Conservation (phyloP, 1,140 invertebrate genomes). For the Calosoma granatense region DNA sequence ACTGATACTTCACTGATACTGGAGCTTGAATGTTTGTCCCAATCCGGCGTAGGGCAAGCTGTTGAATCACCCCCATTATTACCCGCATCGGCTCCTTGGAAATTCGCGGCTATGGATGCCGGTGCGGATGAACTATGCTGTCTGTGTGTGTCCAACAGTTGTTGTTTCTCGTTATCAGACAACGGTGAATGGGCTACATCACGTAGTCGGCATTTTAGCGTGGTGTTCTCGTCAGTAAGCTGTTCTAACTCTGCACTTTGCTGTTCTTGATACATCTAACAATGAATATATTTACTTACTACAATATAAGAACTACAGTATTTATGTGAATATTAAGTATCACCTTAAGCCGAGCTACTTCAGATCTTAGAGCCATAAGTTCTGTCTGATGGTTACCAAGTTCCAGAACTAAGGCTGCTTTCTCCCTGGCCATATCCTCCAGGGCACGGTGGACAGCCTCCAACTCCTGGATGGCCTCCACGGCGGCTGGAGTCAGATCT, state of each 20-base stretch:
- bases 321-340: constrained; percentile 9
- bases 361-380: constrained; percentile 36
- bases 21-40: constrained; percentile 78
- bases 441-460: constrained; percentile 37
- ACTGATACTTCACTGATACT: constrained; percentile 83
- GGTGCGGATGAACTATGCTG: constrained; percentile 52
- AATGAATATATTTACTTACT: constrained; percentile 13
- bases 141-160: constrained; percentile 56
- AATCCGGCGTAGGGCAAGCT: constrained; percentile 61
- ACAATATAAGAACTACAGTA: constrained; percentile 27
- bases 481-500: constrained; percentile 29
- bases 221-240: constrained; percentile 62
- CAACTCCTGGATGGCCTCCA: constrained; percentile 38
- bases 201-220: constrained; percentile 56
- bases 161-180: constrained; percentile 72
- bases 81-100: constrained; percentile 10
- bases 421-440: constrained; percentile 40
- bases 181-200: constrained; percentile 68
- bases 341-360: constrained; percentile 42
- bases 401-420: constrained; percentile 39
- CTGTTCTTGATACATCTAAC: constrained; percentile 40
- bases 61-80: constrained; percentile 41
- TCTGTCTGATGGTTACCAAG: constrained; percentile 40
- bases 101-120: constrained; percentile 43
- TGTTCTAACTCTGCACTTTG: constrained; percentile 51